A percentile compares a stretch with the other conserved stretches of the same genome.
phyloP scores from a whole-genome alignment of 2,113 vertebrate species.

The Pionites leucogaster region DNA sequence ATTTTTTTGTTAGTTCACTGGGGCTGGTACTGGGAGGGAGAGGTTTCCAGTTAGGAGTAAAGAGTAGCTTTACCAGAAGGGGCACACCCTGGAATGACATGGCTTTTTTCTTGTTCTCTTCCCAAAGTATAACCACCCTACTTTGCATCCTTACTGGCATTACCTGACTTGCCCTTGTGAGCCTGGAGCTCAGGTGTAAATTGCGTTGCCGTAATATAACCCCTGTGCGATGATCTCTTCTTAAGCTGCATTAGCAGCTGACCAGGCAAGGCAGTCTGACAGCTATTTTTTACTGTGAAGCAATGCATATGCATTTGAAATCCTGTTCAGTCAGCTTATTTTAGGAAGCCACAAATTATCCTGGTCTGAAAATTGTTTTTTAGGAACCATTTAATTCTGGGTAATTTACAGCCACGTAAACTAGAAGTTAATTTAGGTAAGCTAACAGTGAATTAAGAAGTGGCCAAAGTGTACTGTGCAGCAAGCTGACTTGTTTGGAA shows the following conservation, averaged over 20 bases:
- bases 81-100: neutral
- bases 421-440: neutral
- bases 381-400: neutral
- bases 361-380: neutral
- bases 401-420: constrained; percentile 6
- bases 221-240: neutral
- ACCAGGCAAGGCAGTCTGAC: constrained; percentile 6
- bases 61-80: neutral
- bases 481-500: neutral
- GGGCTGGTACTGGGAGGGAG: neutral
- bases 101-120: neutral
- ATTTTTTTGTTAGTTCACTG: neutral
- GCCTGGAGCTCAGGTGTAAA: neutral
- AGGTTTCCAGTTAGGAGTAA: neutral
- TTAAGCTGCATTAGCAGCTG: neutral
- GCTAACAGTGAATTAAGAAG: neutral
- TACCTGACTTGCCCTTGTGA: neutral
- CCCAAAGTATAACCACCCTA: neutral
- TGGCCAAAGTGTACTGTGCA: neutral
- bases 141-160: neutral
- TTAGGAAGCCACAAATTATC: constrained; percentile 30
- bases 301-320: neutral
- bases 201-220: neutral
- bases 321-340: constrained; percentile 27
- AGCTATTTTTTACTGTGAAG: neutral